Conservation (phyloP, 92 coral and sea anemone genomes). For the Paragorgia papillata region DNA sequence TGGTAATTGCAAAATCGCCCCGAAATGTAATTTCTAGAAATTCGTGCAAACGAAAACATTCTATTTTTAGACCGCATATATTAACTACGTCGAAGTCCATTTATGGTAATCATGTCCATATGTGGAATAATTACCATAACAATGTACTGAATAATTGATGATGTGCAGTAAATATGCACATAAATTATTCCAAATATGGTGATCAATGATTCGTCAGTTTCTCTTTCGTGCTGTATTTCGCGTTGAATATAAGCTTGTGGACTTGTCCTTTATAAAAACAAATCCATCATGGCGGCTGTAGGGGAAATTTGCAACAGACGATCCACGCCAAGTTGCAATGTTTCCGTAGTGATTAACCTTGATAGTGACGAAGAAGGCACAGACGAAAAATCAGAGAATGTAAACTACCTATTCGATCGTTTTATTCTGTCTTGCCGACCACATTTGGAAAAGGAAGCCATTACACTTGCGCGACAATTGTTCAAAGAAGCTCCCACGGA, state of each 20-base stretch:
- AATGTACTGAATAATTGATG: background rate
- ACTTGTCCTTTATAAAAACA: background rate
- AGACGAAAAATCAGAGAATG: slow-evolving; percentile 58
- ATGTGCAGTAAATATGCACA: slow-evolving; percentile 37
- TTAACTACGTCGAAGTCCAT: slow-evolving; percentile 10
- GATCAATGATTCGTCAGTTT: background rate
- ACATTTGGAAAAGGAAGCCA: slow-evolving; percentile 62
- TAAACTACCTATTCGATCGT: slow-evolving; percentile 57
- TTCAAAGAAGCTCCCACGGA: slow-evolving; percentile 72
- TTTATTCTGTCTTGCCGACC: slow-evolving; percentile 45
- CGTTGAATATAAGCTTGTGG: background rate
- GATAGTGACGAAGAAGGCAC: slow-evolving; percentile 90
- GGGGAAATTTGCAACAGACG: background rate
- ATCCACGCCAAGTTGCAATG: slow-evolving; percentile 9
- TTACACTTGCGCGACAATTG: slow-evolving; percentile 60
- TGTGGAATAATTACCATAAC: slow-evolving; percentile 32
- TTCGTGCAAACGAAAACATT: background rate
- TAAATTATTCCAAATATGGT: slow-evolving; percentile 69
- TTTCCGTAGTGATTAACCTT: slow-evolving; percentile 46
- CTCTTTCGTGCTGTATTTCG: background rate
- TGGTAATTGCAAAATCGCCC: too few species aligned
- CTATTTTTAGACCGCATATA: slow-evolving; percentile 38
- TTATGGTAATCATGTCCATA: slow-evolving; percentile 33
- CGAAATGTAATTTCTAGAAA: background rate
- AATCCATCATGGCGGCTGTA: slow-evolving; percentile 64